These are phyloP conservation scores for Diabrotica undecimpunctata DNA, from an alignment of 1,140 invertebrate genomes.

Conservation along the genomic window DNA sequence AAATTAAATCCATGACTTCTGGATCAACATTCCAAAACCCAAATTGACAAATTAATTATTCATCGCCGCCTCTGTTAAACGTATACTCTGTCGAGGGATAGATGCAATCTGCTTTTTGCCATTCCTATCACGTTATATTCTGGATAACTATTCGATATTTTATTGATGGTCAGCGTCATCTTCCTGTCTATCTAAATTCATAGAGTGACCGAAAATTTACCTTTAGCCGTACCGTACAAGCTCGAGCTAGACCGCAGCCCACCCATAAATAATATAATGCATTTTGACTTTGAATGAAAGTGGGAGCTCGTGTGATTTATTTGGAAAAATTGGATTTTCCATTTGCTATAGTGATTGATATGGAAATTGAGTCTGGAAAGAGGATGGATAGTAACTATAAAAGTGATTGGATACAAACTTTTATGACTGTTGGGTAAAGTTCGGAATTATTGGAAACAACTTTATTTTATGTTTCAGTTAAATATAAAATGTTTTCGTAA, in stretches of 20 bases:
- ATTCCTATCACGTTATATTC: constrained; percentile 15
- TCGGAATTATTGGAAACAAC: no score
- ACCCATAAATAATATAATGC: constrained; percentile 3
- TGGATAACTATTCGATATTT: constrained; percentile 19
- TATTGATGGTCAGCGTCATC: constrained; percentile 19
- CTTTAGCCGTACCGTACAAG: constrained; percentile 5
- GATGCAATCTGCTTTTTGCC: constrained; percentile 16
- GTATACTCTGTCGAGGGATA: background rate
- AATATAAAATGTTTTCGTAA: no score
- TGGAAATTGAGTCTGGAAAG: background rate
- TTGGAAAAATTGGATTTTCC: background rate
- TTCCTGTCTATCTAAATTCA: constrained; percentile 21
- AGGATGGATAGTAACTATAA: no score
- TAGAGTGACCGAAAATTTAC: constrained; percentile 20
- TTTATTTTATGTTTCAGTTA: no score
- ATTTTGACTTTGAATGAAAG: background rate
- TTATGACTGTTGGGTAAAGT: no score
- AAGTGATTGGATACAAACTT: no score
- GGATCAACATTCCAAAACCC: background rate
- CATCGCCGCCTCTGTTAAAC: background rate
- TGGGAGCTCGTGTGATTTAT: background rate
- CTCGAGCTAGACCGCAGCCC: background rate
- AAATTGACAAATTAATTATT: constrained; percentile 3
- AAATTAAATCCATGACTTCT: no score
- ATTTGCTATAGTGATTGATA: constrained; percentile 1